A percentile compares a stretch with the other conserved stretches of the same genome.
Conservation (phyloP, 2,113 vertebrate genomes). For the Bothrops jararaca region DNA sequence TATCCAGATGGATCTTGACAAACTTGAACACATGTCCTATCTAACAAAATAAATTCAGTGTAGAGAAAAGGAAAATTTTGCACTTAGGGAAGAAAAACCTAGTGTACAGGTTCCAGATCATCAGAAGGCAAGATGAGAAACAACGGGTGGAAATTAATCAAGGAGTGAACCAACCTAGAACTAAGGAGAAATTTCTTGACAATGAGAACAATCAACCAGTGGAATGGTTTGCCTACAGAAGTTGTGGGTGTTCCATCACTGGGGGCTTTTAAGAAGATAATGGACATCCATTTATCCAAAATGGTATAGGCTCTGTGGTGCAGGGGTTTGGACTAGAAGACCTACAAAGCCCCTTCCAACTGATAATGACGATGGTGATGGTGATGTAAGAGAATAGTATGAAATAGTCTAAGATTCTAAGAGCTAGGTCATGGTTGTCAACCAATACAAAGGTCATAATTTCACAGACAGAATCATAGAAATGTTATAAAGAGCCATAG, state of each 20-base stretch:
- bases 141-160: neutral
- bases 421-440: neutral
- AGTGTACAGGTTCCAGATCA: neutral
- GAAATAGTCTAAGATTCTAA: neutral
- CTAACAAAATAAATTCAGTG: neutral
- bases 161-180: neutral
- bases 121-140: neutral
- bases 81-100: neutral
- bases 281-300: neutral
- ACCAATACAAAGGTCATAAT: neutral
- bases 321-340: neutral
- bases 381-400: neutral
- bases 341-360: neutral
- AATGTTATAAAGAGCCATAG: neutral
- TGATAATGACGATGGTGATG: neutral
- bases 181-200: neutral
- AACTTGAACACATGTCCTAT: neutral
- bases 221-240: neutral
- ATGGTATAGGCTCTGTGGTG: too few species aligned
- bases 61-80: neutral
- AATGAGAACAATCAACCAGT: neutral
- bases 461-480: neutral
- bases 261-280: neutral
- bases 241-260: neutral
- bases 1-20: neutral